Conservation (phyloP, 2,113 vertebrate genomes). For the Reinhardtius hippoglossoides region DNA sequence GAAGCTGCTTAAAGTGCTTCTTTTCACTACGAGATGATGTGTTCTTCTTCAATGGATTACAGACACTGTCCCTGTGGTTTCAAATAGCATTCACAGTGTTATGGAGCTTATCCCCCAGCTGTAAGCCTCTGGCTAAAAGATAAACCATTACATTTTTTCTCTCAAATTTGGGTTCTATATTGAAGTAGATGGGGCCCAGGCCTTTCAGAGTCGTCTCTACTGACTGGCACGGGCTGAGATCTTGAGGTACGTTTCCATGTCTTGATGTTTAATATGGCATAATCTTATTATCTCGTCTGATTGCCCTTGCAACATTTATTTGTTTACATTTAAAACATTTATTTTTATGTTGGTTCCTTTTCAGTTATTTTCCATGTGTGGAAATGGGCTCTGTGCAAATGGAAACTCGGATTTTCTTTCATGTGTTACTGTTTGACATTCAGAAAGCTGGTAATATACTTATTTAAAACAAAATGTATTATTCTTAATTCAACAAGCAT, state of each 20-base stretch:
- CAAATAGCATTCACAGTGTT: neutral
- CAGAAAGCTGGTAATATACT: too few species aligned
- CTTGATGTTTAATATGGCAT: neutral
- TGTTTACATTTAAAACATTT: neutral
- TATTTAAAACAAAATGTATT: too few species aligned
- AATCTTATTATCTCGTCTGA: neutral
- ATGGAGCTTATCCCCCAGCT: neutral
- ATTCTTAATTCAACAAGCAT: too few species aligned
- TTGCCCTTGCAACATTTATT: neutral
- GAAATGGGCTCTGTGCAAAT: too few species aligned
- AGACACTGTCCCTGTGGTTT: neutral
- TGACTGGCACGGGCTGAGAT: neutral
- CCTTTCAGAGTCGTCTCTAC: neutral
- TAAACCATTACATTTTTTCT: neutral
- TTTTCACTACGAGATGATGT: neutral
- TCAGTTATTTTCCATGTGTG: too few species aligned
- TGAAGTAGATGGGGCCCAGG: neutral
- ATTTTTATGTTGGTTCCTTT: too few species aligned
- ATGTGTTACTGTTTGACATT: too few species aligned
- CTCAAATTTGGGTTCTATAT: neutral
- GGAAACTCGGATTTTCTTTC: too few species aligned
- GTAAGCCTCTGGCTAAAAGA: neutral
- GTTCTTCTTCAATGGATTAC: constrained; percentile 4
- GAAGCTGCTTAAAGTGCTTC: neutral
- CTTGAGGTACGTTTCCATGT: neutral